phyloP scores from a whole-genome alignment of 2,888 invertebrate genomes.

The Embidobia sp. region DNA sequence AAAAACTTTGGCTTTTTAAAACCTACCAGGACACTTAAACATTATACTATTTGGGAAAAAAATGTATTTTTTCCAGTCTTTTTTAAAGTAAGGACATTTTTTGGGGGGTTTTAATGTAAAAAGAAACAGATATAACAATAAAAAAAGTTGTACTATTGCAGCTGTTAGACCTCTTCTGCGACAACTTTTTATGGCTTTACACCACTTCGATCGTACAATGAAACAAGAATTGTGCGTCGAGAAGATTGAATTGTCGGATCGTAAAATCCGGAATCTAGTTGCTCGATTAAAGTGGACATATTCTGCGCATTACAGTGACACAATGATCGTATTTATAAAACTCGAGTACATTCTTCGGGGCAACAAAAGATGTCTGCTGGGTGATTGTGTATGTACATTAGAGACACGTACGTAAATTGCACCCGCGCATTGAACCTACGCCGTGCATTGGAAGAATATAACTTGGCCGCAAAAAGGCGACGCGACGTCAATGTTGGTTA shows the following conservation, averaged over 20 bases:
- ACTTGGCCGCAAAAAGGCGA: slow-evolving; percentile 30
- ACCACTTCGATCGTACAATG: neutral
- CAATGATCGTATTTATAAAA: slow-evolving; percentile 39
- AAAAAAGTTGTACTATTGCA: no score
- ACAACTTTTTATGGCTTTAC: neutral
- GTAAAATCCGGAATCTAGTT: no score
- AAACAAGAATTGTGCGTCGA: neutral
- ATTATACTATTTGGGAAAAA: no score
- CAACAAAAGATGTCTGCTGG: slow-evolving; percentile 40
- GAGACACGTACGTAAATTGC: slow-evolving; percentile 39
- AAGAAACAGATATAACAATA: no score
- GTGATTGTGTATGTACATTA: slow-evolving; percentile 35
- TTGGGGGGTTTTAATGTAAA: no score
- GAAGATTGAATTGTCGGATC: neutral
- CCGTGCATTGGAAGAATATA: slow-evolving; percentile 35
- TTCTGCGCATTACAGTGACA: neutral
- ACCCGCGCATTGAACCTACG: slow-evolving; percentile 15
- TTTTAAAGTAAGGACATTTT: no score
- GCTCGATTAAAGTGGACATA: slow-evolving; percentile 1
- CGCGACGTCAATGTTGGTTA: slow-evolving; percentile 31
- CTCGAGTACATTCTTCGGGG: slow-evolving; percentile 41
- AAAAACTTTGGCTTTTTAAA: no score
- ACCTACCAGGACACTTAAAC: no score
- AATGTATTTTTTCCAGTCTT: no score
- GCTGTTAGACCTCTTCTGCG: neutral